Evolutionary conservation across 2,797 vertebrate genomes (phyloP), one percentile per base, ranked within the genome.

Genomic region (Forpus xanthops): DNA sequence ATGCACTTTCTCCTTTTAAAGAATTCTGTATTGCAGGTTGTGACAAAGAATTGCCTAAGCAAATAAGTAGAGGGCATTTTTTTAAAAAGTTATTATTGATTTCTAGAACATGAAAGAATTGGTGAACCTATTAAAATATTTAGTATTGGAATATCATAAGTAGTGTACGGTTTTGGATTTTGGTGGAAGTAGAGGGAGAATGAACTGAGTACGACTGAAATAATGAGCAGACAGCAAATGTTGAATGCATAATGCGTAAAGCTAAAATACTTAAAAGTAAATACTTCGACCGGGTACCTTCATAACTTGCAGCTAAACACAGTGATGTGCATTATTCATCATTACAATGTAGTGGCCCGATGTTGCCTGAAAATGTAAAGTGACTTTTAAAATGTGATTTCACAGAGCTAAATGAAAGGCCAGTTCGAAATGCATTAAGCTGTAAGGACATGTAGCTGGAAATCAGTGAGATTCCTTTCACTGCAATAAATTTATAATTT

Each of bases 311-410:
- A 94, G 90, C 84, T 78, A 64, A 76, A 44, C 75, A 56, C 53
- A 70, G 62, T 65, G 77, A 37, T 90, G 74, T 27, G 8, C 49
- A 71, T 89, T 89, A 53, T 93, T 97, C 73, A 83, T 94, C 72
- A 94, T 94, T 90, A 81, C 68, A 65, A 28, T 17, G 65, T 14
- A 30, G 24, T 73, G 60, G 35, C 80, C 74, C 90, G 88, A 35
- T 1, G 0, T 90, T 87, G 84, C 70, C 78, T 85, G 65, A 81
- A 91, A 97, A 89, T 37, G 33, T 71, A 86, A 89, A 93, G 31
- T 49, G 55, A 79, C 71, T 91, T 95, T 84, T 92, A 77, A 95
- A 97, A 90, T 82, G 77, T 64, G 53, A 85, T 96, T 96, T 96
- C 56, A 74, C 28, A 79, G 94, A 90, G 55, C 45, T 79, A 58